phyloP scores from a whole-genome alignment of 2,797 vertebrate genomes.

The Leptodactylus fallax region DNA sequence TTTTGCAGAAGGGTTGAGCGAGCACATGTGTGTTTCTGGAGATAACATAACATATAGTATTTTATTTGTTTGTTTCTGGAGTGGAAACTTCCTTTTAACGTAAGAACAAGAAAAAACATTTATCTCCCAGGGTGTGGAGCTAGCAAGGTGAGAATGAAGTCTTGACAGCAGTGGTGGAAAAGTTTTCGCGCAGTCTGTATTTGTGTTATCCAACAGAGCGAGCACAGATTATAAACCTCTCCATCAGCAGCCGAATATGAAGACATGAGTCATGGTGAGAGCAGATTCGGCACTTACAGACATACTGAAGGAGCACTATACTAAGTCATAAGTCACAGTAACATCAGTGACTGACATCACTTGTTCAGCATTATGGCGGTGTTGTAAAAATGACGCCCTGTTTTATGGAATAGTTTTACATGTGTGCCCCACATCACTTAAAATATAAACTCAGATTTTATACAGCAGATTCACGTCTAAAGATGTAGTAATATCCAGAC shows the following conservation, averaged over 20 bases:
- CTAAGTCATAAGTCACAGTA: constrained; percentile 13
- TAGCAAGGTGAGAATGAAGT: constrained; percentile 62
- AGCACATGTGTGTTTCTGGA: background rate
- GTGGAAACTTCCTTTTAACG: constrained; percentile 55
- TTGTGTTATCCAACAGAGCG: constrained; percentile 57
- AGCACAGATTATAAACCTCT: constrained; percentile 47
- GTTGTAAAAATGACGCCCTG: background rate
- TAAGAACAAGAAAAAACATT: constrained; percentile 46
- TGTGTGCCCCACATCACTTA: background rate
- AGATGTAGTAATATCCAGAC: background rate
- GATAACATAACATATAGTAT: constrained; percentile 47
- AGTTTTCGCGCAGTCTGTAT: constrained; percentile 45
- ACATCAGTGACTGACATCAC: background rate
- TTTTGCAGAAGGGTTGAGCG: constrained; percentile 15
- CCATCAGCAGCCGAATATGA: constrained; percentile 2
- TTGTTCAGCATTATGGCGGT: constrained; percentile 6
- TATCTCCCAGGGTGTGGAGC: constrained; percentile 62
- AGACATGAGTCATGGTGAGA: constrained; percentile 41
- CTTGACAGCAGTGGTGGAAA: constrained; percentile 62
- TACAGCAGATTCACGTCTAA: background rate
- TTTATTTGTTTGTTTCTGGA: constrained; percentile 48
- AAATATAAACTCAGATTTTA: background rate
- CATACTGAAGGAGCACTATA: constrained; percentile 2
- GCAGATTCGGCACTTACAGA: constrained; percentile 12
- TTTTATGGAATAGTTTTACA: background rate